Percentiles rank a stretch among this genome's conserved stretches.
These are phyloP conservation scores for Gastracanthus pulcherrimus DNA, from an alignment of 2,888 invertebrate species.

Conservation along the genomic window DNA sequence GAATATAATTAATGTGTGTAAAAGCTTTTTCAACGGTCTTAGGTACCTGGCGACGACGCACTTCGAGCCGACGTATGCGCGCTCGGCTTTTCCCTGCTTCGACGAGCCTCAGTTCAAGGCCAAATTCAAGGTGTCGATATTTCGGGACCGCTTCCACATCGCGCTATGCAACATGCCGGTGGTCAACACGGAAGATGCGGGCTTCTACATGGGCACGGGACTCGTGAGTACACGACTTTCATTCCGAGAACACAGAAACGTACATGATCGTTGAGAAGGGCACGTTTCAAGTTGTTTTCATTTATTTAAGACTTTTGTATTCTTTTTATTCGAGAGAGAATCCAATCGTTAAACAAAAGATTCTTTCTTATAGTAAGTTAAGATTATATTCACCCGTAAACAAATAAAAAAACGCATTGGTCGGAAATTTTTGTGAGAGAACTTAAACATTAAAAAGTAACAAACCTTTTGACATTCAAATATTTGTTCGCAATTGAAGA, in stretches of 20 bases:
- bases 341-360: too few relatives aligned
- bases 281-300: slow-evolving; percentile 34
- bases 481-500: too few relatives aligned
- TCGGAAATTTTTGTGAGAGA: too few relatives aligned
- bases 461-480: too few relatives aligned
- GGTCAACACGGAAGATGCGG: slow-evolving; percentile 86
- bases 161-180: slow-evolving; percentile 90
- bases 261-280: not conserved
- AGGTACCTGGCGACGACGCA: slow-evolving; percentile 90
- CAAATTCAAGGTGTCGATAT: slow-evolving; percentile 88
- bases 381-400: too few relatives aligned
- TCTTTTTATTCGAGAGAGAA: not conserved
- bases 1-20: slow-evolving; percentile 55
- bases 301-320: too few relatives aligned
- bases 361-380: too few relatives aligned
- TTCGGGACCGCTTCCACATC: slow-evolving; percentile 89
- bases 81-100: slow-evolving; percentile 90
- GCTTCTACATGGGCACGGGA: slow-evolving; percentile 88
- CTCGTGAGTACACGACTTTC: slow-evolving; percentile 80
- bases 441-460: too few relatives aligned
- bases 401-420: too few relatives aligned
- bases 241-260: slow-evolving; percentile 13
- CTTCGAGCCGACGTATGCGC: slow-evolving; percentile 89
- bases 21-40: slow-evolving; percentile 59
- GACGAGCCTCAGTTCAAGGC: slow-evolving; percentile 92